These are phyloP conservation scores for Paradisaea rubra DNA, from an alignment of 2,113 vertebrate genomes.

Conservation along the genomic window DNA sequence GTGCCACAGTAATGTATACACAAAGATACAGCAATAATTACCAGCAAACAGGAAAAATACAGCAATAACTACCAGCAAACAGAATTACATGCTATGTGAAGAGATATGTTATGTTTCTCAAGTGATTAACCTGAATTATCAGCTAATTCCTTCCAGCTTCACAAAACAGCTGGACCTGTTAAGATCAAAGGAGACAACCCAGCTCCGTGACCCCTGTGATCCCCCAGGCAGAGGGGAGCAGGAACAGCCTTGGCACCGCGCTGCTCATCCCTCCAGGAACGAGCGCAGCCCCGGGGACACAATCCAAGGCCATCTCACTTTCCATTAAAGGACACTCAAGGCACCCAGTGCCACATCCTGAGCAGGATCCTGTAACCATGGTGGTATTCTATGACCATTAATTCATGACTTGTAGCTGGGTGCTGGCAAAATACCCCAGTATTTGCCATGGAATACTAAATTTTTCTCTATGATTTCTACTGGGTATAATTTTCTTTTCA, in stretches of 20 bases:
- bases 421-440: background rate
- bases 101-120: background rate
- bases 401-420: background rate
- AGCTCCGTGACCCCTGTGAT: background rate
- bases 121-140: background rate
- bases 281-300: background rate
- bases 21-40: background rate
- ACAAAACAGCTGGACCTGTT: background rate
- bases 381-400: background rate
- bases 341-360: background rate
- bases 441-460: background rate
- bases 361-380: background rate
- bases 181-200: background rate
- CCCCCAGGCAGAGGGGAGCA: background rate
- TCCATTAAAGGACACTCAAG: background rate
- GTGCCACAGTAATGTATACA: background rate
- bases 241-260: background rate
- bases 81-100: background rate
- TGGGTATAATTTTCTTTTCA: background rate
- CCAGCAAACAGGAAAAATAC: background rate
- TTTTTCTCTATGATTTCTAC: background rate
- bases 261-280: background rate
- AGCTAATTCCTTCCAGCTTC: constrained; percentile 8
- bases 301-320: background rate
- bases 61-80: background rate